Evolutionary conservation across 2,797 vertebrate species (phyloP).

Genomic region (Linurgus olivaceus): DNA sequence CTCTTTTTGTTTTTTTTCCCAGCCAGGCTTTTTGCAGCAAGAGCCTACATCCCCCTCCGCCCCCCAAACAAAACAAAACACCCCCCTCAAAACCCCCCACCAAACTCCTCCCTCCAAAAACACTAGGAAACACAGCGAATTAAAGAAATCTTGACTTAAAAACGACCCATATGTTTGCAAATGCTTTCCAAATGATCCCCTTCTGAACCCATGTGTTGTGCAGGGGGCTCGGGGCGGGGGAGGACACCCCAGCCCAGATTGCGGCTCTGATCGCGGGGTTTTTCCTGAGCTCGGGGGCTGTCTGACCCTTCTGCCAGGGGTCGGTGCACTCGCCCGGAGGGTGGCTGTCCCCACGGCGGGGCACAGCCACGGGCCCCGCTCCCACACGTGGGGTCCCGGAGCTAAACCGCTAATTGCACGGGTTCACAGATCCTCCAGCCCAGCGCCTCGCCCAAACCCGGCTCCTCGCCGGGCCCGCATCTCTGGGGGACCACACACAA

Average conservation of each 20-base stretch:
- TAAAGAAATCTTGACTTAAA: constrained; percentile 79
- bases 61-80: background rate
- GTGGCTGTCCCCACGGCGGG: constrained; percentile 30
- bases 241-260: constrained; percentile 42
- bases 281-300: constrained; percentile 70
- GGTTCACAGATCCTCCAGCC: constrained; percentile 69
- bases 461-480: constrained; percentile 31
- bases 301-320: constrained; percentile 60
- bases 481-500: constrained; percentile 74
- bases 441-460: constrained; percentile 22
- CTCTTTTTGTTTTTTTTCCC: background rate
- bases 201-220: constrained; percentile 56
- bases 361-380: constrained; percentile 49
- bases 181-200: constrained; percentile 80
- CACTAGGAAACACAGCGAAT: constrained; percentile 78
- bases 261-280: constrained; percentile 35
- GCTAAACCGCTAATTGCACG: constrained; percentile 73
- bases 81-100: background rate
- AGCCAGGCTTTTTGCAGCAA: background rate
- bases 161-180: constrained; percentile 85
- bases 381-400: constrained; percentile 73
- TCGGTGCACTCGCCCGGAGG: constrained; percentile 49
- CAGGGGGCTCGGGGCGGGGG: background rate
- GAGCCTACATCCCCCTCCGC: background rate
- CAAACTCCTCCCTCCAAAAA: background rate